A percentile compares a stretch with the other conserved stretches of the same genome.
Conservation (phyloP, 37 sponge, comb jelly and placozoan genomes). For the Ephydatia muelleri region DNA sequence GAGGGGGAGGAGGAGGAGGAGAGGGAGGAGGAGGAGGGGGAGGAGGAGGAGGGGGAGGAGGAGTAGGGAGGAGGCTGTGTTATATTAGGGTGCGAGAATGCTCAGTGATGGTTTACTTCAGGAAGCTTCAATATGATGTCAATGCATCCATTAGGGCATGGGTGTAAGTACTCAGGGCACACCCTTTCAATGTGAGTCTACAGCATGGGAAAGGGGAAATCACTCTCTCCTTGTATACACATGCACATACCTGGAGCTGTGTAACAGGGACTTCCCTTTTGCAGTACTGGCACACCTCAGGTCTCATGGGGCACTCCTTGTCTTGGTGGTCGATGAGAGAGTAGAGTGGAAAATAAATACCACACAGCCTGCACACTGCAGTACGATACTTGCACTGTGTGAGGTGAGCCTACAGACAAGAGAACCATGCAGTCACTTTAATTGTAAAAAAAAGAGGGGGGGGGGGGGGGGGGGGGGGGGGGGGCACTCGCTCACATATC, state of each 20-base stretch:
- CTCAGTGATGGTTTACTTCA: slow-evolving; percentile 15
- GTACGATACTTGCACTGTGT: slow-evolving; percentile 31
- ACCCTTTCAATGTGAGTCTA: slow-evolving; percentile 48
- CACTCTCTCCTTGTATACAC: neutral
- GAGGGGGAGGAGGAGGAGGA: too few relatives aligned
- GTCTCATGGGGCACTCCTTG: slow-evolving; percentile 61
- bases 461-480: neutral
- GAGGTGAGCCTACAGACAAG: slow-evolving; percentile 23
- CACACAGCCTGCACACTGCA: slow-evolving; percentile 56
- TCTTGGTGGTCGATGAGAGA: slow-evolving; percentile 15
- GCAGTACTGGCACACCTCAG: slow-evolving; percentile 43
- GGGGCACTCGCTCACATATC: too few relatives aligned
- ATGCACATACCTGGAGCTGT: slow-evolving; percentile 37
- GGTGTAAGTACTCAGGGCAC: slow-evolving; percentile 26
- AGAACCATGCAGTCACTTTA: too few relatives aligned
- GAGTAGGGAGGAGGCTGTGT: too few relatives aligned
- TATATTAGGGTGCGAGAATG: neutral
- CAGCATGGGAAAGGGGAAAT: neutral
- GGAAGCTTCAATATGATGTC: slow-evolving; percentile 12
- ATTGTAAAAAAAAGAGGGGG: too few relatives aligned
- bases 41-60: too few relatives aligned
- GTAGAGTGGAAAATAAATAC: slow-evolving; percentile 19
- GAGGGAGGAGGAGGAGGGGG: too few relatives aligned
- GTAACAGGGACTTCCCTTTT: slow-evolving; percentile 33
- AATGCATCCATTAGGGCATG: slow-evolving; percentile 53